These are phyloP conservation scores for Macrotrachela quadricornifera DNA, from an alignment of 1,140 invertebrate genomes.

Conservation along the genomic window DNA sequence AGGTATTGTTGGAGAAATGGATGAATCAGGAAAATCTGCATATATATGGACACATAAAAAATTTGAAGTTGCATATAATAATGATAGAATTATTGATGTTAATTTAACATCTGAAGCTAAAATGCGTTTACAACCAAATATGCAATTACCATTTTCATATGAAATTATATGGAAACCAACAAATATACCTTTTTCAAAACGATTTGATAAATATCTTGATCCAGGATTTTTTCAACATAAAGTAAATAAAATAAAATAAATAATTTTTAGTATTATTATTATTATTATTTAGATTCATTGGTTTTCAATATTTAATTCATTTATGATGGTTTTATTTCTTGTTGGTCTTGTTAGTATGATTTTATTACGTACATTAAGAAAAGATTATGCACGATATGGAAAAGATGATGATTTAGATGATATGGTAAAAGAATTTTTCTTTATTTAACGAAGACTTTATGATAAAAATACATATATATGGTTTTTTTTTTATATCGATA, in stretches of 20 bases:
- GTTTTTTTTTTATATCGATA: too few species aligned
- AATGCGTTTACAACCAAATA: slow-evolving; percentile 50
- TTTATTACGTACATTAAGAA: slow-evolving; percentile 83
- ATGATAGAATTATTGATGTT: slow-evolving; percentile 86
- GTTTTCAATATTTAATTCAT: slow-evolving; percentile 99
- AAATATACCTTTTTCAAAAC: slow-evolving; percentile 63
- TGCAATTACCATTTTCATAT: slow-evolving; percentile 75
- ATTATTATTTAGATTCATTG: slow-evolving; percentile 57
- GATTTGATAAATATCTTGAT: slow-evolving; percentile 97
- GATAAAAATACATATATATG: too few species aligned
- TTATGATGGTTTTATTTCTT: slow-evolving; percentile 99
- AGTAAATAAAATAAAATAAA: slow-evolving; percentile 32
- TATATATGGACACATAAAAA: slow-evolving; percentile 95
- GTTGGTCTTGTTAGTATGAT: slow-evolving; percentile 98
- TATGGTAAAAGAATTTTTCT: too few species aligned
- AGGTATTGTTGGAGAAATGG: slow-evolving; percentile 59
- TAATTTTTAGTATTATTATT: not conserved
- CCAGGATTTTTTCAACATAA: slow-evolving; percentile 95
- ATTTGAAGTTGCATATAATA: slow-evolving; percentile 93
- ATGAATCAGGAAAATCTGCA: slow-evolving; percentile 46
- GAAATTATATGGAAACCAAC: slow-evolving; percentile 82
- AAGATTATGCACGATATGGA: slow-evolving; percentile 83
- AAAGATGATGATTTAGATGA: slow-evolving; percentile 88
- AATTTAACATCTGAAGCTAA: slow-evolving; percentile 80
- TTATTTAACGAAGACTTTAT: too few species aligned